Base-by-base conservation (phyloP, 2,113 vertebrate genomes). In the Myotis brandtii region DNA sequence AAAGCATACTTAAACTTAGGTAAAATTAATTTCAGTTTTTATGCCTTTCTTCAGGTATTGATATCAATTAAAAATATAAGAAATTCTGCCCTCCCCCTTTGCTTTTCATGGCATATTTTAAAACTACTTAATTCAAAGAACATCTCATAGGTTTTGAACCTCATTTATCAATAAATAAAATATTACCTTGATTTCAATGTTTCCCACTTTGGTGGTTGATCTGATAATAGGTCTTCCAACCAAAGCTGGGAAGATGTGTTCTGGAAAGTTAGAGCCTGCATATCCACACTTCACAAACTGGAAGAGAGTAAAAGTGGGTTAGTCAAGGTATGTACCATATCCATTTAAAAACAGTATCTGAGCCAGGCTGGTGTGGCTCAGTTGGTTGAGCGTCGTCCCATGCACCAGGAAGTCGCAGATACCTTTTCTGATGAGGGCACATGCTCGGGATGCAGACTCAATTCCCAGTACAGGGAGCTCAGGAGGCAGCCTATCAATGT, bases 241-340 rank as follows among this genome's bases (percentile, higher is more conserved):
- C 96, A 99, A 98, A 84, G 99, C 99, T 96, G 99, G 99, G 98
- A 99, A 99, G 98, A 99, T 99, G 98, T 99, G 99, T 98, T 99
- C 99, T 10, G 99, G 99, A 98, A 99, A 99, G 98, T 99, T 99
- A 97, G 99, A 99, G 97, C 99, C 99, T 89, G 99, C 99, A 98
- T 99, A 99, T 93, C 99, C 99, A 81, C 99, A 99, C 98, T 99
- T 99, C 97, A 99, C 99, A 99, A 99, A 99, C 99, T 99, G 94
- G 72, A 98, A 98, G 92, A 72, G 90, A 98, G 89, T 95, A 76
- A 59, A 91, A 88, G 18, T 54, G 32, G 8, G 66, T 97, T 92
- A 97, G 96, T 70, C 59, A 83, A 40, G 14, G 40, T 64, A 96
- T 96, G 97, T 91, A 83, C 46, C 34, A 59, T 4, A 77, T 4